Evolutionary conservation across 35 echinoderm and acorn worm genomes (phyloP), one percentile per base, ranked within the genome.

Genomic region (Apostichopus californicus): DNA sequence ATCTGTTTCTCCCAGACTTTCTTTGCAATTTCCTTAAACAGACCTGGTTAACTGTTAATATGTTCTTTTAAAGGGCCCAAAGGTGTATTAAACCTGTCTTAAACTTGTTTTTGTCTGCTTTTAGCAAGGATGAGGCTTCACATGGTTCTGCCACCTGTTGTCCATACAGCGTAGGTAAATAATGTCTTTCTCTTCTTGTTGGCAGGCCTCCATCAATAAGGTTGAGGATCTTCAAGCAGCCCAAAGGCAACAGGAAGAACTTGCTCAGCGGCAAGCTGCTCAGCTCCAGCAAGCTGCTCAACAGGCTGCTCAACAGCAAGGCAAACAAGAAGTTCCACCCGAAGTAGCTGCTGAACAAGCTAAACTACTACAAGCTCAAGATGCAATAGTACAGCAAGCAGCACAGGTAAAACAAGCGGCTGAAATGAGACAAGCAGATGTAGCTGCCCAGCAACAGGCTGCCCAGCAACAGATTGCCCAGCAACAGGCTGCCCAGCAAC

Each of bases 221-320:
- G 81, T 59, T 59, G 81, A 24, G 53, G 55, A 56, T 84, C 81
- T 84, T n/a, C 81, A 84, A 24, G 81, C 53, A 84, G 81, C 55
- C 53, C 81, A 56, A n/a, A 84, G 53, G 14, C 81, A 84, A 10
- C 81, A 84, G 57, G 81, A 56, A 84, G 81, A 57, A 55, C 55
- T 84, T 57, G 81, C 14, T 54, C 78, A 81, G 78, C 78, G 12
- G 14, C 78, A 81, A 25, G 55, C 81, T 58, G 81, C 54, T 84
- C 55, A 84, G 9, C 55, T 81, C 13, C 81, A 84, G 10, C 81
- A 84, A 54, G 81, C 81, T 84, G 81, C 81, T 57, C 81, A 84
- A 57, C 81, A 85, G 56, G 81, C 81, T 85, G 81, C 81, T 60
- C 81, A 85, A 59, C n/a, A n/a, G n/a, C n/a, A n/a, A n/a, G n/a